phyloP scores from a whole-genome alignment of 2,888 invertebrate species.

The Abrostola tripartita region DNA sequence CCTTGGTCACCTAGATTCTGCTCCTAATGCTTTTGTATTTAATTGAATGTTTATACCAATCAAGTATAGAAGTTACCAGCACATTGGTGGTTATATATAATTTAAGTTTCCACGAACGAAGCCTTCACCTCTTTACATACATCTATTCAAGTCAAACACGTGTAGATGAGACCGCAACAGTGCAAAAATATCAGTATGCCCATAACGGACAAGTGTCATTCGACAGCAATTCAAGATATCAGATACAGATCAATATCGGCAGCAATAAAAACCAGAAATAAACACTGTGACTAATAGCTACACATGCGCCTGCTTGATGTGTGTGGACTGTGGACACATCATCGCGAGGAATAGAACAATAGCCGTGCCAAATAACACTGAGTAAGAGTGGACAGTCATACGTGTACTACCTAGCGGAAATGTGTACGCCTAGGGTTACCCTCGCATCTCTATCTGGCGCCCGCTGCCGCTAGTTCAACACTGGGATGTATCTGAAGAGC shows the following conservation, averaged over 20 bases:
- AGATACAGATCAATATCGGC: conserved; percentile 47
- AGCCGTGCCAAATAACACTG: conserved; percentile 72
- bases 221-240: conserved; percentile 40
- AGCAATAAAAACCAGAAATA: conserved; percentile 66
- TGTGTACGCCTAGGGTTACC: conserved; percentile 23
- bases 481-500: background rate
- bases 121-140: no score
- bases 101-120: no score
- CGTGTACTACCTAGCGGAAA: conserved; percentile 42
- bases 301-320: conserved; percentile 48
- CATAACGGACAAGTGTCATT: conserved; percentile 21
- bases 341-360: conserved; percentile 73
- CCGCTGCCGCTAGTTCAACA: conserved; percentile 13
- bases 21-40: no score
- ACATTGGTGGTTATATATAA: no score
- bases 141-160: no score
- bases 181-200: background rate
- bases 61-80: no score
- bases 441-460: conserved; percentile 15
- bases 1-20: background rate
- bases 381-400: conserved; percentile 64
- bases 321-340: conserved; percentile 52
- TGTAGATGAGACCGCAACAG: no score
- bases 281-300: conserved; percentile 67
- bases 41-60: no score